Evolutionary conservation across 2,888 invertebrate genomes (phyloP).

Genomic region (Eupithecia insigniata): DNA sequence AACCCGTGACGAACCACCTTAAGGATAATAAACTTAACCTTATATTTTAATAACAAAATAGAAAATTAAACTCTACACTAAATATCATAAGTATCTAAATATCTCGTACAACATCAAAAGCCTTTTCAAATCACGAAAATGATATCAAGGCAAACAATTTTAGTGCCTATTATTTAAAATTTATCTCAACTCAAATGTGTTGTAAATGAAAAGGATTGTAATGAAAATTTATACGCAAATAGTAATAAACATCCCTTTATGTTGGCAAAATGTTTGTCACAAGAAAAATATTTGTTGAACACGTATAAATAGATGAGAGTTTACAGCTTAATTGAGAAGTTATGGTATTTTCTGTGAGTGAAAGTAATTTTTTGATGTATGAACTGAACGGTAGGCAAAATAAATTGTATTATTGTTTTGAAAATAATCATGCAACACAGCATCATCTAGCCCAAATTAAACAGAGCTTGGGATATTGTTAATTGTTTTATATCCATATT

Average conservation of each 20-base stretch:
- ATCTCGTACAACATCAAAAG: not conserved
- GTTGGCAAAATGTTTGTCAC: not conserved
- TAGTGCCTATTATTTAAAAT: not conserved
- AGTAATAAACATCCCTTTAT: not conserved
- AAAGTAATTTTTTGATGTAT: not conserved
- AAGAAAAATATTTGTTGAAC: not conserved
- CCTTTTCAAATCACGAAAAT: not conserved
- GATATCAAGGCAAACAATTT: not conserved
- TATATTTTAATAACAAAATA: not conserved
- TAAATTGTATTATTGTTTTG: too few species aligned
- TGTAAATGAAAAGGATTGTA: not conserved
- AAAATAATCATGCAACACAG: too few species aligned
- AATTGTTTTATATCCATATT: too few species aligned
- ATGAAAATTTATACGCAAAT: conserved; percentile 6
- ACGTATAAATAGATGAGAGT: not conserved
- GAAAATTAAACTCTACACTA: not conserved
- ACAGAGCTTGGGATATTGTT: too few species aligned
- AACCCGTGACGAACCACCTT: too few species aligned
- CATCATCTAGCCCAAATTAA: too few species aligned
- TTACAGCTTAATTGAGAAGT: not conserved
- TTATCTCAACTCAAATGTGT: not conserved
- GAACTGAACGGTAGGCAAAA: not conserved
- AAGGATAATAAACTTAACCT: not conserved
- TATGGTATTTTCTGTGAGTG: not conserved
- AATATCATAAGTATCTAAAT: too few species aligned